These are phyloP conservation scores for Loris lydekkerianus DNA, from an alignment of 2,797 vertebrate genomes.

Conservation along the genomic window DNA sequence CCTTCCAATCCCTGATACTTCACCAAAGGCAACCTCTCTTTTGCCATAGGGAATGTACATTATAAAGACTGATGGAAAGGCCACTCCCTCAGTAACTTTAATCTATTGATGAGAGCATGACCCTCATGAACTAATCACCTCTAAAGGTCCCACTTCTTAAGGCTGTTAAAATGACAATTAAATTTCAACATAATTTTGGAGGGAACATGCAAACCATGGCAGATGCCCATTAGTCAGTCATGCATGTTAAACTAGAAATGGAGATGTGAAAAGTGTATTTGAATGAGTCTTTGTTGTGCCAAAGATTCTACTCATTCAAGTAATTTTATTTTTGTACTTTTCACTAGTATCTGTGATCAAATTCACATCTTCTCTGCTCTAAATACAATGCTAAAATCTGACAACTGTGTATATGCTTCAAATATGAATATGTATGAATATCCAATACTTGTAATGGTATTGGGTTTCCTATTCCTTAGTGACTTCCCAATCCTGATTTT, in stretches of 20 bases:
- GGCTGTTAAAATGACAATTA: not conserved
- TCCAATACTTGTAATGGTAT: conserved; percentile 65
- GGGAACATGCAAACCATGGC: not conserved
- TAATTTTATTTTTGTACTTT: not conserved
- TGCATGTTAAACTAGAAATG: not conserved
- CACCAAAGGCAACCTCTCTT: not conserved
- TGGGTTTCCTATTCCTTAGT: conserved; percentile 57
- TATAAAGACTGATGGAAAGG: not conserved
- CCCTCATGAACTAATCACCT: not conserved
- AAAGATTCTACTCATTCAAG: not conserved
- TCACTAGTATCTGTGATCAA: not conserved
- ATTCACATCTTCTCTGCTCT: not conserved
- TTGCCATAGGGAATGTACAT: not conserved
- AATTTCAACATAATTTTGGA: not conserved
- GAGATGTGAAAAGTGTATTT: not conserved
- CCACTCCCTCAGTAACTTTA: not conserved
- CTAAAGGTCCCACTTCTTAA: not conserved
- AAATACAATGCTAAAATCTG: not conserved
- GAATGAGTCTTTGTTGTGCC: not conserved
- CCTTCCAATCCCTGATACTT: not conserved
- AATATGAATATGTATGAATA: conserved; percentile 62
- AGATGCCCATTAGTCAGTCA: conserved; percentile 1
- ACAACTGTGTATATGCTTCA: not conserved
- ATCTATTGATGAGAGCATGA: not conserved
- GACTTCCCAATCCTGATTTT: conserved; percentile 48